A percentile compares a stretch with the other conserved stretches of the same genome.
These are phyloP conservation scores for Carabus problematicus DNA, from an alignment of 2,888 invertebrate species.

Conservation along the genomic window DNA sequence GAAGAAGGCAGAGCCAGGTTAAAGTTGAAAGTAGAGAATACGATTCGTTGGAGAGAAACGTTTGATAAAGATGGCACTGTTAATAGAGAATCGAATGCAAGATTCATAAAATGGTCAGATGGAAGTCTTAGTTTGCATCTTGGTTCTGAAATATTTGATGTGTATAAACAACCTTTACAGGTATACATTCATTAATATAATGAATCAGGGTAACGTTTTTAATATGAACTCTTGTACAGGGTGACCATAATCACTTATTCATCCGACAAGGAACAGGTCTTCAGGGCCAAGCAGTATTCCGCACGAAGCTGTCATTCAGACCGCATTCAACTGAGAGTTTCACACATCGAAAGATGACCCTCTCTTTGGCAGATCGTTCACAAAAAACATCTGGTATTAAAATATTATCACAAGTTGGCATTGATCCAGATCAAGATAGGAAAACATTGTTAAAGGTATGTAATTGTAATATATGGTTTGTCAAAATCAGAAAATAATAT, in stretches of 20 bases:
- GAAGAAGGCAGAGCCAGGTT: slow-evolving; percentile 95
- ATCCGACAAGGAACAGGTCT: slow-evolving; percentile 97
- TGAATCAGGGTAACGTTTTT: slow-evolving; percentile 1
- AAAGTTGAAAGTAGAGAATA: slow-evolving; percentile 95
- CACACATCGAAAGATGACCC: slow-evolving; percentile 98
- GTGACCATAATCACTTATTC: slow-evolving; percentile 97
- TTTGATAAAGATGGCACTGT: slow-evolving; percentile 84
- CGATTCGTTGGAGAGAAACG: slow-evolving; percentile 90
- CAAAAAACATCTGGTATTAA: slow-evolving; percentile 95
- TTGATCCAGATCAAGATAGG: slow-evolving; percentile 93
- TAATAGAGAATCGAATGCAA: slow-evolving; percentile 90
- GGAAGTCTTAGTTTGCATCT: slow-evolving; percentile 96
- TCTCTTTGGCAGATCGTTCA: slow-evolving; percentile 94
- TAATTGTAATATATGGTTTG: not conserved
- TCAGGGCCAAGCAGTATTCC: slow-evolving; percentile 96
- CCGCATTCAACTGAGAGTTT: slow-evolving; percentile 99
- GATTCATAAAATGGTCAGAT: slow-evolving; percentile 97
- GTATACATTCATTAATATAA: slow-evolving; percentile 56
- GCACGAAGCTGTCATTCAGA: slow-evolving; percentile 95
- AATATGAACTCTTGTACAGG: slow-evolving; percentile 60
- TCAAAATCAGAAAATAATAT: not conserved
- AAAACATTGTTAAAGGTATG: slow-evolving; percentile 86
- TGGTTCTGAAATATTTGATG: slow-evolving; percentile 97
- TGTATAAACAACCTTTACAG: slow-evolving; percentile 91
- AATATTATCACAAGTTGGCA: slow-evolving; percentile 91